Percentiles rank a stretch among this genome's conserved stretches.
Evolutionary conservation across 2,797 vertebrate genomes (phyloP).

Genomic region (Eutrigla gurnardus): DNA sequence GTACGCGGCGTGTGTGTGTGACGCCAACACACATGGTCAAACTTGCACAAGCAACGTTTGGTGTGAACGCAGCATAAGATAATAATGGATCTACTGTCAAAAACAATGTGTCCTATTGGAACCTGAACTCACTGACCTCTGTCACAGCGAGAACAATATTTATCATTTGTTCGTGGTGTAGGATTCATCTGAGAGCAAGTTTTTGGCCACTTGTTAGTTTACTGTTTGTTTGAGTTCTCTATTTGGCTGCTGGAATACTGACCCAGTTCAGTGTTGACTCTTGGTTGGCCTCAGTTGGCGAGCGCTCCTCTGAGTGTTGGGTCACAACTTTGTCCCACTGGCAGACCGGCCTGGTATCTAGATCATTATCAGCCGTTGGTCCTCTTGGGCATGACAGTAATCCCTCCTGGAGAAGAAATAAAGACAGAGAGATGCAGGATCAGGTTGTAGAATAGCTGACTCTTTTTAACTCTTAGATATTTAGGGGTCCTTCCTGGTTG

Average conservation of each 20-base stretch:
- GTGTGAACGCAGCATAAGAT: no score
- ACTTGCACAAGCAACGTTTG: no score
- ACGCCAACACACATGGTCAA: no score
- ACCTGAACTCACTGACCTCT: no score
- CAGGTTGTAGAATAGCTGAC: background rate
- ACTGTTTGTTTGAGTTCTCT: conserved; percentile 15
- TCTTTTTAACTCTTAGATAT: conserved; percentile 14
- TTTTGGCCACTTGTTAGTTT: background rate
- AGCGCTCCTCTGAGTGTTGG: background rate
- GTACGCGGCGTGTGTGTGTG: no score
- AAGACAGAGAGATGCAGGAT: background rate
- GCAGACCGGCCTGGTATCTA: background rate
- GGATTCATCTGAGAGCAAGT: no score
- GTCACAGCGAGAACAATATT: no score
- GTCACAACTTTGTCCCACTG: conserved; percentile 37
- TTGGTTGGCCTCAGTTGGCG: conserved; percentile 33
- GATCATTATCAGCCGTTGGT: conserved; percentile 9
- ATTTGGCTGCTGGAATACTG: conserved; percentile 47
- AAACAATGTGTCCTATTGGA: no score
- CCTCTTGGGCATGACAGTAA: background rate
- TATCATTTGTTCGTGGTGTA: no score
- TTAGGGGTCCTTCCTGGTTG: conserved; percentile 25
- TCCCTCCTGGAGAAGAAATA: conserved; percentile 1
- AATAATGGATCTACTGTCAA: no score
- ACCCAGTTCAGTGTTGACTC: conserved; percentile 58